Percentiles rank a stretch among this genome's conserved stretches.
These are phyloP conservation scores for Gadus chalcogrammus DNA, from an alignment of 2,113 vertebrate genomes.

Conservation along the genomic window DNA sequence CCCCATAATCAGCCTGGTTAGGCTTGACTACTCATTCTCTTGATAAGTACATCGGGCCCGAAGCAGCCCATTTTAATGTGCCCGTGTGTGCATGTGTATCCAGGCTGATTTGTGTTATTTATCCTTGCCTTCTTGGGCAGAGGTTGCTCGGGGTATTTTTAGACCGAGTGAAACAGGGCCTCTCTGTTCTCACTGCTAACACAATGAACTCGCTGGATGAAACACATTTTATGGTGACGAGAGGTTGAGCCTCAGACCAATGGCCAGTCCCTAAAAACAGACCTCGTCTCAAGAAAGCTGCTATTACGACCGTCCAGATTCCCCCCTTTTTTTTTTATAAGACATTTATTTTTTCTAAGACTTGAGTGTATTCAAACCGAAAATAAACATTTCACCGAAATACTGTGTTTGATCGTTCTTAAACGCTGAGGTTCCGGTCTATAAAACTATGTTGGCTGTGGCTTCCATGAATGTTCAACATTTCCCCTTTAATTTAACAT, in stretches of 20 bases:
- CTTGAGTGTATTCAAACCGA: not conserved
- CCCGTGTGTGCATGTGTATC: conserved; percentile 27
- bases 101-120: conserved; percentile 21
- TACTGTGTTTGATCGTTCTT: not conserved
- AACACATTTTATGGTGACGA: conserved; percentile 38
- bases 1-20: not conserved
- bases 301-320: not conserved
- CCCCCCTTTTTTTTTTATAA: not conserved
- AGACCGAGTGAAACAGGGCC: conserved; percentile 42
- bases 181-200: conserved; percentile 43
- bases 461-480: too few species aligned
- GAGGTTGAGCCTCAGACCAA: conserved; percentile 31
- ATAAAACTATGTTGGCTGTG: not conserved
- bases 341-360: conserved; percentile 4
- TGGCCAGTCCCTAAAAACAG: conserved; percentile 32
- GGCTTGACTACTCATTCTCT: too few species aligned
- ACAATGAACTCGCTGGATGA: conserved; percentile 59
- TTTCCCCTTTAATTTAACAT: too few species aligned
- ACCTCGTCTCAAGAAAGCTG: conserved; percentile 14
- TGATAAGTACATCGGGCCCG: not conserved
- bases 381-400: not conserved
- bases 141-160: conserved; percentile 60
- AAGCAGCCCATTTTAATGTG: not conserved
- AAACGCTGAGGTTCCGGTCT: not conserved
- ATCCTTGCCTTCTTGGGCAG: conserved; percentile 44